Conservation (phyloP, 2,113 vertebrate species). For the Papio anubis region DNA sequence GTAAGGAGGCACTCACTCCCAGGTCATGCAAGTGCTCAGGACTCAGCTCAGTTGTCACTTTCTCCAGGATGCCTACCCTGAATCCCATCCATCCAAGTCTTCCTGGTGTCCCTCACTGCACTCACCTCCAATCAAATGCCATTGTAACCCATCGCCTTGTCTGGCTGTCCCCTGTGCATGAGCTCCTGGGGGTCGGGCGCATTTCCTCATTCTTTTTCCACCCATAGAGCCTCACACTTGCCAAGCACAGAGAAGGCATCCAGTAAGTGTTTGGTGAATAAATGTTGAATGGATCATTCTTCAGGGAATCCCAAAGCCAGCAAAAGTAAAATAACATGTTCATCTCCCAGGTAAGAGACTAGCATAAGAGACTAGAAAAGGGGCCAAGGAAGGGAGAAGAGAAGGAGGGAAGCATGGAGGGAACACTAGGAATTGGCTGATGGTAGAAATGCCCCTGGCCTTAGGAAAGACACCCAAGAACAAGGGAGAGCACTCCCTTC, state of each 20-base stretch:
- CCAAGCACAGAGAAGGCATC: background rate
- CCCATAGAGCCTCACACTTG: background rate
- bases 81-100: background rate
- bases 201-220: background rate
- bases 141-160: background rate
- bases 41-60: background rate
- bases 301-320: background rate
- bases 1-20: background rate
- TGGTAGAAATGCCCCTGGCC: background rate
- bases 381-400: background rate
- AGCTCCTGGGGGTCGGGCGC: accelerated
- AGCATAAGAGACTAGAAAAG: background rate
- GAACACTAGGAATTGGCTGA: background rate
- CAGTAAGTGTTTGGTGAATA: background rate
- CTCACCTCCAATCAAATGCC: background rate
- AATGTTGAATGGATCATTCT: background rate
- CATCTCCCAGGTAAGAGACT: background rate
- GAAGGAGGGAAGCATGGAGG: background rate
- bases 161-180: background rate
- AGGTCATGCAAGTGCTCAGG: background rate
- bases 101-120: background rate
- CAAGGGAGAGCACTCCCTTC: background rate
- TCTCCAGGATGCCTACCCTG: background rate
- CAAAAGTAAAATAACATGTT: background rate
- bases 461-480: background rate